Percentiles rank a stretch among this genome's conserved stretches.
Evolutionary conservation across 2,888 invertebrate species (phyloP).

Genomic region (Coecobrya sp.): DNA sequence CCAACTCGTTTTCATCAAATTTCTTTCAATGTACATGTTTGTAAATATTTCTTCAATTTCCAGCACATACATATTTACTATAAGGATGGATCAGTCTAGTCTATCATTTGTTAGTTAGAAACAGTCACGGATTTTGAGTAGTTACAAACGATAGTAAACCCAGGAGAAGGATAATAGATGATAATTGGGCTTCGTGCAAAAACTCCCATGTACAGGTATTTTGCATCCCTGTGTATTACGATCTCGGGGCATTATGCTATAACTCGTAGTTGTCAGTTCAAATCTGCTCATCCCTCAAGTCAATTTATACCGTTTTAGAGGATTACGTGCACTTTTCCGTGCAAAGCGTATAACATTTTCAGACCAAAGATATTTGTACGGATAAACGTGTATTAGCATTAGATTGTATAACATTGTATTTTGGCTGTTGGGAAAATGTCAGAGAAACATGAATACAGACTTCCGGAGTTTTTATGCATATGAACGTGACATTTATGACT

Average conservation of each 20-base stretch:
- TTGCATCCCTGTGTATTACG: slow-evolving; percentile 22
- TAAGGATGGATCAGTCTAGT: no score
- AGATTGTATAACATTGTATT: background rate
- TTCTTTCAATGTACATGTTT: no score
- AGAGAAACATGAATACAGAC: slow-evolving; percentile 83
- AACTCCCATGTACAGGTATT: background rate
- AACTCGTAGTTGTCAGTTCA: background rate
- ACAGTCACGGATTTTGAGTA: slow-evolving; percentile 22
- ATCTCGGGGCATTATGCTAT: slow-evolving; percentile 14
- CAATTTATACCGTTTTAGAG: background rate
- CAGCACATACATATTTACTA: no score
- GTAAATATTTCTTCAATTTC: no score
- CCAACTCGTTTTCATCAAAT: background rate
- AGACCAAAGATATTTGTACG: background rate
- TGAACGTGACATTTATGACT: slow-evolving; percentile 81
- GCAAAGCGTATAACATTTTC: background rate
- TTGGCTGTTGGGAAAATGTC: slow-evolving; percentile 79
- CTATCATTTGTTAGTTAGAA: no score
- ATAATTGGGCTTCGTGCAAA: slow-evolving; percentile 3
- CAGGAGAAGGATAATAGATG: background rate
- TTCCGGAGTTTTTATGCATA: slow-evolving; percentile 74
- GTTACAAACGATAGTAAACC: background rate
- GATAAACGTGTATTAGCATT: background rate
- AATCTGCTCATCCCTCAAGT: slow-evolving; percentile 5
- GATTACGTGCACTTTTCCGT: background rate